A percentile compares a stretch with the other conserved stretches of the same genome.
phyloP scores from a whole-genome alignment of 2,113 vertebrate species.

The Notothenia coriiceps region DNA sequence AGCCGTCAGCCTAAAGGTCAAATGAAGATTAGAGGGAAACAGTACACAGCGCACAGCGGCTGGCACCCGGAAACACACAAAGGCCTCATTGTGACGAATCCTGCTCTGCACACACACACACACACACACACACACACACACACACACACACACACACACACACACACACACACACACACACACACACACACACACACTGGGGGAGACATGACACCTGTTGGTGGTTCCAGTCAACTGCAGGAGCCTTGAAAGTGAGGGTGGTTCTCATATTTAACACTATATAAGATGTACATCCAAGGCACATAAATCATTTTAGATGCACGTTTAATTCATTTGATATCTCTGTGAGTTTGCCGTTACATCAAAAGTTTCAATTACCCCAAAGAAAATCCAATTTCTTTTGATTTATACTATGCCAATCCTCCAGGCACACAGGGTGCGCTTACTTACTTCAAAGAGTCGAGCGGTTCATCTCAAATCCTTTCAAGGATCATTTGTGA shows the following conservation, averaged over 20 bases:
- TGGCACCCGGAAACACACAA: slow-evolving; percentile 80
- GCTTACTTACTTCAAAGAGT: slow-evolving; percentile 40
- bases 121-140: slow-evolving; percentile 5
- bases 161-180: not conserved
- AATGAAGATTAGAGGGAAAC: slow-evolving; percentile 83
- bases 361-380: slow-evolving; percentile 4
- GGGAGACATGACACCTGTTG: slow-evolving; percentile 82
- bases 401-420: slow-evolving; percentile 26
- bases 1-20: slow-evolving; percentile 80
- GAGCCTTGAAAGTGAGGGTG: not conserved
- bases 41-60: slow-evolving; percentile 77
- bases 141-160: not conserved
- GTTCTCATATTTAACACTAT: not conserved
- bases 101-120: slow-evolving; percentile 28
- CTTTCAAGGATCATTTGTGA: slow-evolving; percentile 15
- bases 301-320: not conserved
- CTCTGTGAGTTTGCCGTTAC: not conserved
- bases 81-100: slow-evolving; percentile 79
- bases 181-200: slow-evolving; percentile 16
- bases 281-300: not conserved
- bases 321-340: not conserved
- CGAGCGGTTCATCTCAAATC: slow-evolving; percentile 39
- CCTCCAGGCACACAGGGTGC: not conserved
- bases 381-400: not conserved
- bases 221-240: slow-evolving; percentile 64